These are phyloP conservation scores for Tachina grossa DNA, from an alignment of 2,888 invertebrate genomes.

Conservation along the genomic window DNA sequence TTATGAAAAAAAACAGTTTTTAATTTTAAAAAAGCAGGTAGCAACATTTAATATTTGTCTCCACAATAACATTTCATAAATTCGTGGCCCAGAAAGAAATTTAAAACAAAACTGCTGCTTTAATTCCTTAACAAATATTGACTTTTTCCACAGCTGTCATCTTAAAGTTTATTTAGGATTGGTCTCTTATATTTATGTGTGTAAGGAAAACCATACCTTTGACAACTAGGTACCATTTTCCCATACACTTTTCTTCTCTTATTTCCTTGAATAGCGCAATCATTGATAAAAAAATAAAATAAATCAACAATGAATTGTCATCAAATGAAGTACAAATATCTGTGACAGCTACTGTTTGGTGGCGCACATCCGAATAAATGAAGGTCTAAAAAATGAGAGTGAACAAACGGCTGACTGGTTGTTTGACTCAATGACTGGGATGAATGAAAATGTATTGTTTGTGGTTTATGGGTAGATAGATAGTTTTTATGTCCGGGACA, in stretches of 20 bases:
- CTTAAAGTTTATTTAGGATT: conserved; percentile 64
- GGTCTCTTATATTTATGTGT: conserved; percentile 26
- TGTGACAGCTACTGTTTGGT: conserved; percentile 78
- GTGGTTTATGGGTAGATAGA: conserved; percentile 17
- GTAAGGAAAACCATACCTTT: no score
- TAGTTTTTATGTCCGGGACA: conserved; percentile 24
- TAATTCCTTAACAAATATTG: conserved; percentile 53
- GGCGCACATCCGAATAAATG: conserved; percentile 51
- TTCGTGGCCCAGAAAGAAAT: conserved; percentile 3
- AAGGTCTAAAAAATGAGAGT: conserved; percentile 27
- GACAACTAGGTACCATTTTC: conserved; percentile 45
- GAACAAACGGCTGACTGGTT: conserved; percentile 35
- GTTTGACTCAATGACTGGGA: conserved; percentile 10
- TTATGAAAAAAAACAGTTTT: not conserved
- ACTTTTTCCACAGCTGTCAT: conserved; percentile 58
- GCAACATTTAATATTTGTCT: conserved; percentile 57
- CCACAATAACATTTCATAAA: conserved; percentile 52
- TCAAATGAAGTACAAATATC: conserved; percentile 80
- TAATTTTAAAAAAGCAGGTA: conserved; percentile 42
- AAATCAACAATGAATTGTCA: conserved; percentile 75
- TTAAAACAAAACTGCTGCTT: conserved; percentile 3
- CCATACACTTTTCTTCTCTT: conserved; percentile 1
- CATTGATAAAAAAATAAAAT: conserved; percentile 36
- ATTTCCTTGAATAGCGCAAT: conserved; percentile 21
- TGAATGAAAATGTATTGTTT: conserved; percentile 44